Base-by-base conservation (phyloP, 1,140 invertebrate genomes). In the Lasioglossum baleicum region DNA sequence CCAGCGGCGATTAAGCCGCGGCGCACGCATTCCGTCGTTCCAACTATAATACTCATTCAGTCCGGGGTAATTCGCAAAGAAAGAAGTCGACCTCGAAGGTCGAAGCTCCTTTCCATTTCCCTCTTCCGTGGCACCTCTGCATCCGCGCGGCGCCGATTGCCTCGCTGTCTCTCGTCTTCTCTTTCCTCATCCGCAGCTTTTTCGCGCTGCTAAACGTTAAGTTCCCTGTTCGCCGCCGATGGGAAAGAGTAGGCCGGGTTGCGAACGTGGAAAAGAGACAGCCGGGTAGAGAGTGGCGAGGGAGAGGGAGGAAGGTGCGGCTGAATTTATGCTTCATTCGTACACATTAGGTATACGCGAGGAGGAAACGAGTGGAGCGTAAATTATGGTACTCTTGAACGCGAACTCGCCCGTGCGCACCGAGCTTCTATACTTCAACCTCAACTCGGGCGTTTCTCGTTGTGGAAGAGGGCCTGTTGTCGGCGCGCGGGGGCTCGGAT, bases 321-420 rank as follows among this genome's bases (percentile, higher is more conserved):
- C 64, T 66, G 71, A 86, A 91, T 91, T 91, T 90, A 91, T 90
- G 88, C 90, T 88, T 90, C 90, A 91, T 91, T 90, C 87, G 88
- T 90, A 90, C 79, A 89, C 82, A 87, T 87, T 86, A 88, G 78
- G 83, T 89, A 85, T 82, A 87, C 74, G 79, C 75, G 73, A 80
- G 80, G 82, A 82, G 72, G 80, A 87, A 90, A 89, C 87, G 88
- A 89, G 84, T 84, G 82, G 86, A 85, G 80, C 85, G 87, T 90
- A 91, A 89, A 91, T 89, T 89, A 90, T 89, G 79, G 87, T 75
- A 81, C 80, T 84, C 80, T 81, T 84, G 86, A 89, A 87, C 83
- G 86, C 81, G 56, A 81, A 69, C 77, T 83, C 79, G 58, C 26
- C 73, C n/a, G n/a, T n/a, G 53, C 35, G 26, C 31, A 22, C 68